Base-by-base conservation (phyloP, 2,797 vertebrate species). In the Gymnopithys bicolor region DNA sequence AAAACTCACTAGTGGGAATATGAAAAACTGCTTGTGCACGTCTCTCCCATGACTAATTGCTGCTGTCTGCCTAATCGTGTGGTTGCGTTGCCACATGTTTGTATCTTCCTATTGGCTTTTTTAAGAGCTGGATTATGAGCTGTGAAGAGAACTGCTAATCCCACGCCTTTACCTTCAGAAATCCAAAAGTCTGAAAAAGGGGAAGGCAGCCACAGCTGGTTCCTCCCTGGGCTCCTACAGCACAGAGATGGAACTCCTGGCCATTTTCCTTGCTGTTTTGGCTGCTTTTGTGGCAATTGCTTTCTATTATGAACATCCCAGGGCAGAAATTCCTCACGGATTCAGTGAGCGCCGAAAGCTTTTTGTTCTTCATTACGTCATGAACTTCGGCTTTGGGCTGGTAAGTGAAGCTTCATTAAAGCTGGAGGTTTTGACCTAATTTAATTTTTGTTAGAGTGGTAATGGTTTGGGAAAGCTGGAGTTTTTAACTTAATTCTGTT, bases 251-350 rank as follows among this genome's bases (percentile, higher is more conserved):
- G 91, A 45, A 86, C 28, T 95, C 43, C 66, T 94, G 19, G 67
- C 1, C 3, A 55, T 81, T 87, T 68, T 95, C 37, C 69, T 94
- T 1, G 4, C 35, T 55, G 8, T 75, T 91, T 69, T 95, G 55
- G 55, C 43, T 48, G 17, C 30, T 23, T 11, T 94, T 19, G 92
- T 95, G 87, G 91, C 73, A 62, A 66, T 63, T 7, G 39, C 73
- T 69, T 95, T 96, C 69, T 94, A 95, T 27, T 88, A 86, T 3
- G 87, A 95, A 46, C 91, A 96, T 16, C 59, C 87, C 39, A 88
- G 45, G 51, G 84, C 58, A 87, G 60, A 94, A 37, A 91, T 97
- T 62, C 95, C 95, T 55, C 93, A 7, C 16, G 94, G 12, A 91
- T 25, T 95, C 39, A 83, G 55, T 37, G 53, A 95, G 69, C 55